phyloP scores from a whole-genome alignment of 2,113 vertebrate species.

The Phalacrocorax carbo region DNA sequence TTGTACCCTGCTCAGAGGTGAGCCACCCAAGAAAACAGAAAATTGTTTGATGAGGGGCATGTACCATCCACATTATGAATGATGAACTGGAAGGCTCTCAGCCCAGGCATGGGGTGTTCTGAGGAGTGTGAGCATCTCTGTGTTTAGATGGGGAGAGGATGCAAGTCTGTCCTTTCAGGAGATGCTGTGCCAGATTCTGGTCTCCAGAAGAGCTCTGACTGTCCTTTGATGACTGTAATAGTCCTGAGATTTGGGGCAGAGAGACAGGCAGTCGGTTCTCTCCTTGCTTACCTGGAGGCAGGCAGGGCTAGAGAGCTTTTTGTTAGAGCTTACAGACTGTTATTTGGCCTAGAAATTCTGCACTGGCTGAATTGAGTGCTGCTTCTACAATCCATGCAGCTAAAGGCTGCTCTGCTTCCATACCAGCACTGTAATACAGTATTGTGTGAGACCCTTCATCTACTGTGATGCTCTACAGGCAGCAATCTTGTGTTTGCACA shows the following conservation, averaged over 20 bases:
- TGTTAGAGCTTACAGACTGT: neutral
- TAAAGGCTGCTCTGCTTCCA: neutral
- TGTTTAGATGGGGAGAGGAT: neutral
- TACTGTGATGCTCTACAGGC: neutral
- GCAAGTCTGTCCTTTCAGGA: neutral
- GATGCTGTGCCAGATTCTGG: neutral
- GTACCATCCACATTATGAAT: rapidly evolving
- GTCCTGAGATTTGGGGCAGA: neutral
- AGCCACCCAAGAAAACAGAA: neutral
- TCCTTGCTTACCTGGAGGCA: neutral
- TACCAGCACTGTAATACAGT: neutral
- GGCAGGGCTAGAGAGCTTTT: neutral
- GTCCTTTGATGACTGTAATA: neutral
- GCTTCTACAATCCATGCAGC: neutral
- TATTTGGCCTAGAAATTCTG: neutral
- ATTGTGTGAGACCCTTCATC: neutral
- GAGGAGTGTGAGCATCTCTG: neutral
- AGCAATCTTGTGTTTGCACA: neutral
- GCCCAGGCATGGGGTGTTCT: neutral
- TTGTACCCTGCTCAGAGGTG: neutral
- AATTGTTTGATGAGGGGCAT: neutral
- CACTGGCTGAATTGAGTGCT: neutral
- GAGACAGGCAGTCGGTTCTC: neutral
- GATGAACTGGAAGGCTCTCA: neutral
- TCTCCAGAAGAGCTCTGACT: neutral